Conservation (phyloP, 1,140 invertebrate species). For the Lanistes nyassanus region DNA sequence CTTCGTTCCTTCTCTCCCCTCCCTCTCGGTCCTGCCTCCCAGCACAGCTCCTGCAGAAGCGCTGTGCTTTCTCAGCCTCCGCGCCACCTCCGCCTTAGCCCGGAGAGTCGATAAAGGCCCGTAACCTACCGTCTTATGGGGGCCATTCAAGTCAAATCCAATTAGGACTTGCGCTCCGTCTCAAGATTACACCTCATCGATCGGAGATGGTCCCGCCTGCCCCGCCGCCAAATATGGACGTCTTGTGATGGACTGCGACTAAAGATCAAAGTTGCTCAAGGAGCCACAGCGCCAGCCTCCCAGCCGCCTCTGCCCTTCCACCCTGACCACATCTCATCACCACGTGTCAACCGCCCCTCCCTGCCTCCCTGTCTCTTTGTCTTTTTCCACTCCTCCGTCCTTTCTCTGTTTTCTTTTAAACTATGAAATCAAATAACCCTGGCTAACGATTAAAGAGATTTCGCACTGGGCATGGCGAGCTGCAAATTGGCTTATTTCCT, state of each 20-base stretch:
- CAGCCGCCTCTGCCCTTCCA: not conserved
- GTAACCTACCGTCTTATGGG: slow-evolving; percentile 27
- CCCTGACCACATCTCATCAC: not conserved
- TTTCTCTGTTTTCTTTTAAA: not conserved
- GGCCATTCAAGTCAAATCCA: slow-evolving; percentile 35
- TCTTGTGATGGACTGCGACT: slow-evolving; percentile 18
- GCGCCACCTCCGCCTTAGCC: slow-evolving; percentile 11
- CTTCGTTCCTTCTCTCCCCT: too few relatives aligned
- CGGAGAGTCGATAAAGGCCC: slow-evolving; percentile 24
- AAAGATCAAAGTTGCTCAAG: slow-evolving; percentile 17
- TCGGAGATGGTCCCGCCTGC: slow-evolving; percentile 1
- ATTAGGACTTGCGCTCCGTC: slow-evolving; percentile 29
- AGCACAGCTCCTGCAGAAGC: too few relatives aligned
- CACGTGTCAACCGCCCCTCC: not conserved
- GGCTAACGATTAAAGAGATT: slow-evolving; percentile 27
- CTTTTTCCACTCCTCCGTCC: not conserved
- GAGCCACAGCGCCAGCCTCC: not conserved
- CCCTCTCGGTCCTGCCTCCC: too few relatives aligned
- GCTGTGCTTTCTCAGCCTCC: slow-evolving; percentile 10
- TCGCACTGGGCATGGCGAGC: slow-evolving; percentile 26
- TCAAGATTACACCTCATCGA: slow-evolving; percentile 33
- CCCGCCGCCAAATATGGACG: slow-evolving; percentile 15
- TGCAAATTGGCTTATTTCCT: slow-evolving; percentile 35
- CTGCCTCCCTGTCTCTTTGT: not conserved
- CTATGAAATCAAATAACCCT: slow-evolving; percentile 36